Evolutionary conservation across 2,888 invertebrate species (phyloP), one percentile per base, ranked within the genome.

Genomic region (Antheraea yamamai): DNA sequence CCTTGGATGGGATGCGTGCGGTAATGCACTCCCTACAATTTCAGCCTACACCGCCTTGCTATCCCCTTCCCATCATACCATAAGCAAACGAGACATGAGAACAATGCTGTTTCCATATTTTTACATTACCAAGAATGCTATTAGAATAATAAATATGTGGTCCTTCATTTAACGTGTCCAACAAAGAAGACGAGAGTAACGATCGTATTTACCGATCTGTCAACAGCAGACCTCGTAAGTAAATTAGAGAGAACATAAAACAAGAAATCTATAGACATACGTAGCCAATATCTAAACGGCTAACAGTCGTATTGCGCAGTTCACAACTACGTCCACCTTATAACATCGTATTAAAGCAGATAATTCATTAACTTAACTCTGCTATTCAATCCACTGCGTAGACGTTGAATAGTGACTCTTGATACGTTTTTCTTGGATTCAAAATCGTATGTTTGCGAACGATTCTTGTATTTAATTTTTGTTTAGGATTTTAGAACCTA

Each of bases 261-360:
- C 64, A 89, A 89, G 87, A 87, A 84, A 84, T 83, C 83, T 82
- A 82, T 83, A 91, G 93, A 94, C 95, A 94, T 94, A 94, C 95
- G 95, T 95, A 91, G 85, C 89, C 86, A 86, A 87, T 86, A 85
- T 85, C 84, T 84, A 81, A 85, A 87, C 84, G 84, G 83, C 81
- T 81, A 85, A 87, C 80, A 82, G 86, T 82, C 85, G 81, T 85
- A 84, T 84, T 86, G 90, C 88, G 85, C 88, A 89, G 82, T 77
- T 81, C 79, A 79, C 79, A 79, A 78, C 81, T 82, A 81, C 82
- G 85, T 87, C 86, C 81, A 82, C 89, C 89, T 89, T 89, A 92
- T 85, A 86, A 86, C 89, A 89, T 85, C 78, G 80, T 77, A 80
- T 87, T 92, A 94, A 85, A 91, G 94, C 84, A 84, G 85, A 93